phyloP scores from a whole-genome alignment of 2,113 vertebrate genomes.

The Amblyopsis rosae region DNA sequence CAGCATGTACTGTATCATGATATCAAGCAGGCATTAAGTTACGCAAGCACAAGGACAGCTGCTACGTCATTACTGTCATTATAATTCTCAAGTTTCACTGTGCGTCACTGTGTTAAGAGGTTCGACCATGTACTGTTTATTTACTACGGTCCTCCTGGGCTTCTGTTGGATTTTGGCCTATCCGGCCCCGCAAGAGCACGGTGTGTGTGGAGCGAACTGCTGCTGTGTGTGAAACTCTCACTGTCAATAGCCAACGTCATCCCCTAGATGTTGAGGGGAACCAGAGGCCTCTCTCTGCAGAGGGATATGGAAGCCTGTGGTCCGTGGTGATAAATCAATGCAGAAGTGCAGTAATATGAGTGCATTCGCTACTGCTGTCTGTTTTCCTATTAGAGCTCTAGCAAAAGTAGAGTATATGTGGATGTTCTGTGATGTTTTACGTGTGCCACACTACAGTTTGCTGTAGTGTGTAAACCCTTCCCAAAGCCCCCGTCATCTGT shows the following conservation, averaged over 20 bases:
- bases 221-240: slow-evolving; percentile 22
- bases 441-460: background rate
- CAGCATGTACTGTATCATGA: no score
- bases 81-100: slow-evolving; percentile 34
- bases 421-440: no score
- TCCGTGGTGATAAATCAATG: no score
- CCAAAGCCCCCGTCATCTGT: slow-evolving; percentile 30
- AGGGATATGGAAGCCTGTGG: no score
- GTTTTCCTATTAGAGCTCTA: no score
- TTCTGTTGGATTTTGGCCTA: slow-evolving; percentile 45
- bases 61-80: slow-evolving; percentile 1
- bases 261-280: slow-evolving; percentile 13
- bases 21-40: no score
- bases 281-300: background rate
- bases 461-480: slow-evolving; percentile 5
- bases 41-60: no score
- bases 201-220: slow-evolving; percentile 11
- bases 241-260: slow-evolving; percentile 23
- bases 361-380: no score
- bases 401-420: no score
- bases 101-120: slow-evolving; percentile 20
- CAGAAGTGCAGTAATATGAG: no score
- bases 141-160: slow-evolving; percentile 34
- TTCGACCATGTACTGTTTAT: slow-evolving; percentile 26
- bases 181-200: slow-evolving; percentile 15